phyloP scores from a whole-genome alignment of 2,888 invertebrate genomes.

The Leucoma salicis region DNA sequence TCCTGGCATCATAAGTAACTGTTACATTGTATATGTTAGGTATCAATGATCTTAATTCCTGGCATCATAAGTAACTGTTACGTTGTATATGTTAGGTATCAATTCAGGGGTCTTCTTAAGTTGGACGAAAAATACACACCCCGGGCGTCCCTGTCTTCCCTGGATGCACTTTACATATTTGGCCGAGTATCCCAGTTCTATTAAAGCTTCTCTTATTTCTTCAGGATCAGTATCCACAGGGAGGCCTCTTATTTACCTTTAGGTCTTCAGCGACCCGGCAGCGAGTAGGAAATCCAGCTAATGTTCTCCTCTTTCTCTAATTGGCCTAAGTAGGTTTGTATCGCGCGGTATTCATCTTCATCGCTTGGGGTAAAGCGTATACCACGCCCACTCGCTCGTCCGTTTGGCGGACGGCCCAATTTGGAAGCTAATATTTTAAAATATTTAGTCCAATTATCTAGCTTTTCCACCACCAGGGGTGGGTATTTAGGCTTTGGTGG shows the following conservation, averaged over 20 bases:
- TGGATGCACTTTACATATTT: neutral
- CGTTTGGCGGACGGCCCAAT: neutral
- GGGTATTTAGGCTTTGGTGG: too few species aligned
- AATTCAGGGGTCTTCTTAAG: neutral
- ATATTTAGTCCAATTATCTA: too few species aligned
- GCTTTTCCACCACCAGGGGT: too few species aligned
- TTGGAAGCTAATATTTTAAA: too few species aligned
- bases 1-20: neutral
- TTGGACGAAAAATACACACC: neutral
- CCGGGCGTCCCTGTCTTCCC: neutral
- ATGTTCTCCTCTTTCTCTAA: too few species aligned
- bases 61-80: neutral
- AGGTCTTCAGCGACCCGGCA: neutral
- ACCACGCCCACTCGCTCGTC: neutral
- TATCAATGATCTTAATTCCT: neutral
- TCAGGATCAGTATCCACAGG: neutral
- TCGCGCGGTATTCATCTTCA: neutral
- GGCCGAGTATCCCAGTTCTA: neutral
- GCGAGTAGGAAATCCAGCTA: conserved; percentile 1
- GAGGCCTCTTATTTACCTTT: conserved; percentile 1
- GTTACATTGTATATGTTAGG: neutral
- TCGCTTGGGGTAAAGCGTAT: neutral
- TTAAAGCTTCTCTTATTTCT: neutral
- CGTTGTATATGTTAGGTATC: neutral
- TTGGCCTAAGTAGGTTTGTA: neutral